A percentile compares a stretch with the other conserved stretches of the same genome.
Conservation (phyloP, 2,797 vertebrate species). For the Macrochelys suwanniensis region DNA sequence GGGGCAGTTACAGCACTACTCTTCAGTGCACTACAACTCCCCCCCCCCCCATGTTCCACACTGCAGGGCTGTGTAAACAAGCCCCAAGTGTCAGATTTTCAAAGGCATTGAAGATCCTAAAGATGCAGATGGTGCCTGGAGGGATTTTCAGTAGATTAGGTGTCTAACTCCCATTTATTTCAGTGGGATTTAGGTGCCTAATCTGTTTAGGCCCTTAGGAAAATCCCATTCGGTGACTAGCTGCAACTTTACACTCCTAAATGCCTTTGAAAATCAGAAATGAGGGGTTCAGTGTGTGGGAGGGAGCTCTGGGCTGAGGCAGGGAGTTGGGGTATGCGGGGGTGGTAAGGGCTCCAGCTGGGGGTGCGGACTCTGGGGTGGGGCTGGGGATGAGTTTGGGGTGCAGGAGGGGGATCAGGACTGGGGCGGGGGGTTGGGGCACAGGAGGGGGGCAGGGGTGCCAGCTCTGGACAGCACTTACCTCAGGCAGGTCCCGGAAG, state of each 20-base stretch:
- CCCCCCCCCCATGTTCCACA: background rate
- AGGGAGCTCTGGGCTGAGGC: no score
- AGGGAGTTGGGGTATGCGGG: no score
- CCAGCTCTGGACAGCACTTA: no score
- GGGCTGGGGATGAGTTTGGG: no score
- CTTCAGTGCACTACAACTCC: background rate
- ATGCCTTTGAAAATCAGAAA: no score
- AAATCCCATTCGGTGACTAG: background rate
- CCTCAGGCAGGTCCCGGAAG: no score
- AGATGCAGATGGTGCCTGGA: background rate
- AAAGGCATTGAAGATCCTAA: background rate
- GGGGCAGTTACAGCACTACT: background rate
- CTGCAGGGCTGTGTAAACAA: background rate
- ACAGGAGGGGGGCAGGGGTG: no score
- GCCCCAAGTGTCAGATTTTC: background rate
- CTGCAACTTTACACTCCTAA: background rate
- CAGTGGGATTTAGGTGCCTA: background rate
- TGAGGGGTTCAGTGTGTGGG: no score
- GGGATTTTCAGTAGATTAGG: background rate
- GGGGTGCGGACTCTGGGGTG: no score
- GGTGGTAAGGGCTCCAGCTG: no score
- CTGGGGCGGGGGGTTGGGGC: no score
- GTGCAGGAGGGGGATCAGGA: no score
- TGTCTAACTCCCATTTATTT: background rate
- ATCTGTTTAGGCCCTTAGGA: background rate